Evolutionary conservation across 2,113 vertebrate species (phyloP).

Genomic region (Cyanoramphus novaezelandiae): DNA sequence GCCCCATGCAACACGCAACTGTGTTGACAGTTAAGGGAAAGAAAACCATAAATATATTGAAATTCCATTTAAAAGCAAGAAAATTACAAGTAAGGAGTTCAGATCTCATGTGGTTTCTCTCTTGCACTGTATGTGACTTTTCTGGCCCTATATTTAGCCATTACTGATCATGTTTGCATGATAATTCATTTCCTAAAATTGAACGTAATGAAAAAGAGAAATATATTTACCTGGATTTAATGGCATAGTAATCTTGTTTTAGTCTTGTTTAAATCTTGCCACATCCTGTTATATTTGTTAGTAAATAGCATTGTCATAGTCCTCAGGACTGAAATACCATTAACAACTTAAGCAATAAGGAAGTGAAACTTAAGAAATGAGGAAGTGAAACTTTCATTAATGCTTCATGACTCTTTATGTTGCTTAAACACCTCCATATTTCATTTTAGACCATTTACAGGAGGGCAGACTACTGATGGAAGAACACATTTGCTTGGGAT

Average conservation of each 20-base stretch:
- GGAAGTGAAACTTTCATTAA: neutral
- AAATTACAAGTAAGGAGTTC: neutral
- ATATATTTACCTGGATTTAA: neutral
- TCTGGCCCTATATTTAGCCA: neutral
- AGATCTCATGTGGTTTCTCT: neutral
- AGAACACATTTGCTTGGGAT: neutral
- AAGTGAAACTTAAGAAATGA: neutral
- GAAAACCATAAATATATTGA: neutral
- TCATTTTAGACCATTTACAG: constrained; percentile 20
- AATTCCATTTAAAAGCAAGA: neutral
- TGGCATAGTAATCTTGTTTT: neutral
- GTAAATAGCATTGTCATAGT: neutral
- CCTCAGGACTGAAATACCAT: neutral
- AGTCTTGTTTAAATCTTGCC: neutral
- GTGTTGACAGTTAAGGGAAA: neutral
- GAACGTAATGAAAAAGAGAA: neutral
- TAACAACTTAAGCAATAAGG: neutral
- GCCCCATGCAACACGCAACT: neutral
- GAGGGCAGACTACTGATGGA: neutral
- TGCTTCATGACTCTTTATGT: neutral
- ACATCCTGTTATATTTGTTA: neutral
- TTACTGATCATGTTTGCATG: neutral
- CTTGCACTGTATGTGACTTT: neutral
- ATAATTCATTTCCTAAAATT: neutral
- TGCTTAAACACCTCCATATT: neutral